Base-by-base conservation (phyloP, 1,140 invertebrate genomes). In the Adoxophyes honmai region DNA sequence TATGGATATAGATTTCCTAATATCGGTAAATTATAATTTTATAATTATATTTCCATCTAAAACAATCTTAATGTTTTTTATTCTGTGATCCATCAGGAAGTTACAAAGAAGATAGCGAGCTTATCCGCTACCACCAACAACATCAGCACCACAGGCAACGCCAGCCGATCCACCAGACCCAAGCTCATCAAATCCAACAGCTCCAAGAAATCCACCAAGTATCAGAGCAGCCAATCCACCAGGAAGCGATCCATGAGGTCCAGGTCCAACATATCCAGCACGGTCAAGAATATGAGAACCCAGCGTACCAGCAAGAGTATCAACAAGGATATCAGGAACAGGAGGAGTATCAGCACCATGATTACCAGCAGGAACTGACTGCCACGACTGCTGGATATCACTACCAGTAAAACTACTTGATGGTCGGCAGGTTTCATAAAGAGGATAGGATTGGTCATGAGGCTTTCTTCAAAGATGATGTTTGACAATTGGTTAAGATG, bases 41-140 rank as follows among this genome's bases (percentile, higher is more conserved):
- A n/a, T n/a, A n/a, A n/a, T n/a, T n/a, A n/a, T n/a, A n/a, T n/a
- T n/a, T n/a, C n/a, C n/a, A n/a, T n/a, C n/a, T n/a, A n/a, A n/a
- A n/a, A n/a, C n/a, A n/a, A n/a, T n/a, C n/a, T n/a, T n/a, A n/a
- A n/a, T n/a, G n/a, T n/a, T n/a, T n/a, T n/a, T n/a, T n/a, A n/a
- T n/a, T n/a, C 42, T 44, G 14, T 37, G 7, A 39, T 39, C 28
- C 4, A 5, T 5, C 34, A 52, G 51, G 51, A 15, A 52, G 51
- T 8, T 52, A 52, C 51, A 52, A 52, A 15, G 51, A 52, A 52
- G 13, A 18, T 13, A 34, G 1, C 36, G 53, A 38, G 15, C 15
- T 18, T 7, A 34, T 4, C 4, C 36, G 11, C 4, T 18, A 52
- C 10, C 33, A 52, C n/a, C 21, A 34, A 6, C 8, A 4, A 1